Base-by-base conservation (phyloP, 2,113 vertebrate genomes). In the Osmerus mordax region DNA sequence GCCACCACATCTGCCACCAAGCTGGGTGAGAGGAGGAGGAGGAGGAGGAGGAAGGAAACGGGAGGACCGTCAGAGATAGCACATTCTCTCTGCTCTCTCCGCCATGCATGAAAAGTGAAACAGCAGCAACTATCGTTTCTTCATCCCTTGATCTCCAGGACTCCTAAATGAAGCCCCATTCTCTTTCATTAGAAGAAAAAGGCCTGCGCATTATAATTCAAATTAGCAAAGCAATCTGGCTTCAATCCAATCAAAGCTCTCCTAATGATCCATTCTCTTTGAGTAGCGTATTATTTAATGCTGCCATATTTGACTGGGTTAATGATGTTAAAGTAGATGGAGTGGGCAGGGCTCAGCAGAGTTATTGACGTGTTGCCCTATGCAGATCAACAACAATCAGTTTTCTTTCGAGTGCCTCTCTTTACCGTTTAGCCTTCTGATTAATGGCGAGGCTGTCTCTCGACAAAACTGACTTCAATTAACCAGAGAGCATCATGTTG, bases 1-100 rank as follows among this genome's bases (percentile, higher is more conserved):
- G 93, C 84, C 58, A 92, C 94, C 53, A 89, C 81, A 74, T 99
- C 96, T 68, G 97, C 91, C 72, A 98, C 96, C 85, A 98, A 87
- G 87, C 97, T 99, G 15, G 3, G 58, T 25, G 8, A 3, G 9
- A 3, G 14, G 6, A 3, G 21, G 12, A 29, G 68, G 74, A 64
- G 53, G 28, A 64, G 53, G 28, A 65, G 16, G 47, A 3, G 67
- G 11, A 25, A 8, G 47, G 21, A 62, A 29, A 70, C 14, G 18
- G 12, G 14, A 21, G 18, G 16, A 52, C 18, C 23, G 8, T n/a
- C 19, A 52, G 36, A 60, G 3, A 15, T 68, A 75, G 60, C 36
- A 60, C 58, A 9, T 58, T 21, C 58, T 25, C 59, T 13, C 60
- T 1, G 15, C 54, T n/a, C 54, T n/a, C 15, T 56, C 15, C 54